These are phyloP conservation scores for Bradypodion ventrale DNA, from an alignment of 2,797 vertebrate species.

Conservation along the genomic window DNA sequence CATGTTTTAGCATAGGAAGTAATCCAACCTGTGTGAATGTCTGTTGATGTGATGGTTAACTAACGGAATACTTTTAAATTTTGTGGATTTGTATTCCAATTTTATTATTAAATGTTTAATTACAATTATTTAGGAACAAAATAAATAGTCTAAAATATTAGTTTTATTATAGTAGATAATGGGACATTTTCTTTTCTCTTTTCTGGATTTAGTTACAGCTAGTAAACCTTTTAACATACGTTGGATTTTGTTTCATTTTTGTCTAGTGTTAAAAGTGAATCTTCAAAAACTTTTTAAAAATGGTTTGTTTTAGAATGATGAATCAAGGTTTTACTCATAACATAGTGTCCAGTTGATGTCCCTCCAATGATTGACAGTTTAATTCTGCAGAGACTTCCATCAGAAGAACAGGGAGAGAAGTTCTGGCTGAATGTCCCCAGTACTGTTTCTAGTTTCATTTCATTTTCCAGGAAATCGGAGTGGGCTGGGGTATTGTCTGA, in stretches of 20 bases:
- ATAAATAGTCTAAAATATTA: not conserved
- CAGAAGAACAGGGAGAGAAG: not conserved
- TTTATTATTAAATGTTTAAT: slow-evolving; percentile 3
- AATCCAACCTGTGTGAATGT: not conserved
- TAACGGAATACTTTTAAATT: not conserved
- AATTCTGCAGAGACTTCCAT: not conserved
- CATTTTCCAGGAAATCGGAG: not conserved
- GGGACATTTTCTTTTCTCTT: not conserved
- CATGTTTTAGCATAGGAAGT: not conserved
- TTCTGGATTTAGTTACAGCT: not conserved
- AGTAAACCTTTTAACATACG: not conserved
- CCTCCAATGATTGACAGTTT: not conserved
- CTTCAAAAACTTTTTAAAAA: not conserved
- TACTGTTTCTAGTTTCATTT: not conserved
- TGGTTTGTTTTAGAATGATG: not conserved
- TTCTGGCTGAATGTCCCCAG: not conserved
- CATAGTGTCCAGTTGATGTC: not conserved
- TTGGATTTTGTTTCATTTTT: not conserved
- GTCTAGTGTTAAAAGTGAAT: not conserved
- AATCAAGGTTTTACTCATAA: not conserved
- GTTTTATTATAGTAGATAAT: not conserved
- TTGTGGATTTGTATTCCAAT: slow-evolving; percentile 1
- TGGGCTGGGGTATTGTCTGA: not conserved
- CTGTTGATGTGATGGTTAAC: not conserved
- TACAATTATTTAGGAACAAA: slow-evolving; percentile 5